phyloP scores from a whole-genome alignment of 2,113 vertebrate genomes.

The Myotis davidii region DNA sequence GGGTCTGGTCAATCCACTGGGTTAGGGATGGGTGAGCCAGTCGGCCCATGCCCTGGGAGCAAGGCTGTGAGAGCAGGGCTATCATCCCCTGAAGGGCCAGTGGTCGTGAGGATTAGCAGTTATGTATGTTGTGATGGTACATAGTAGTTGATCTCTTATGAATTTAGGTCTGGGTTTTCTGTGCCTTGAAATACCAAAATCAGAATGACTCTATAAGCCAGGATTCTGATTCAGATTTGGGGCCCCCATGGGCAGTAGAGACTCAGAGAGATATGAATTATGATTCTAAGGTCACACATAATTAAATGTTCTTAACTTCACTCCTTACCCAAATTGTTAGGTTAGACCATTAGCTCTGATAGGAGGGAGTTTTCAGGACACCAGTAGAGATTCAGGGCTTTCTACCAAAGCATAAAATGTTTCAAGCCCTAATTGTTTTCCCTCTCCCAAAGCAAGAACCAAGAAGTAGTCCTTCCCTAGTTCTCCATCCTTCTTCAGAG shows the following conservation, averaged over 20 bases:
- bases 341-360: not conserved
- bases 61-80: not conserved
- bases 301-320: too few species aligned
- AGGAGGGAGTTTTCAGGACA: not conserved
- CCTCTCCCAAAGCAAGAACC: not conserved
- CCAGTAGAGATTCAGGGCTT: not conserved
- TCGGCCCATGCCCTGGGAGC: not conserved
- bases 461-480: not conserved
- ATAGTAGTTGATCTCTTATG: not conserved
- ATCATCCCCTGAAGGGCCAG: too few species aligned
- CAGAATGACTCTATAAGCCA: not conserved
- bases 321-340: not conserved
- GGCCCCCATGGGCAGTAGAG: not conserved
- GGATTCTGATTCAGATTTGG: not conserved
- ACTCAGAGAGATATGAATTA: not conserved
- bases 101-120: not conserved
- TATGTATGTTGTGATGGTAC: not conserved
- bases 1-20: not conserved
- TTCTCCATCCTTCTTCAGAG: not conserved
- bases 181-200: not conserved
- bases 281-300: too few species aligned
- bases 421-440: not conserved
- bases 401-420: not conserved
- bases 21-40: not conserved
- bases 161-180: not conserved